Percentiles rank a stretch among this genome's conserved stretches.
Evolutionary conservation across 1,140 invertebrate genomes (phyloP).

Genomic region (Papilio dardanus): DNA sequence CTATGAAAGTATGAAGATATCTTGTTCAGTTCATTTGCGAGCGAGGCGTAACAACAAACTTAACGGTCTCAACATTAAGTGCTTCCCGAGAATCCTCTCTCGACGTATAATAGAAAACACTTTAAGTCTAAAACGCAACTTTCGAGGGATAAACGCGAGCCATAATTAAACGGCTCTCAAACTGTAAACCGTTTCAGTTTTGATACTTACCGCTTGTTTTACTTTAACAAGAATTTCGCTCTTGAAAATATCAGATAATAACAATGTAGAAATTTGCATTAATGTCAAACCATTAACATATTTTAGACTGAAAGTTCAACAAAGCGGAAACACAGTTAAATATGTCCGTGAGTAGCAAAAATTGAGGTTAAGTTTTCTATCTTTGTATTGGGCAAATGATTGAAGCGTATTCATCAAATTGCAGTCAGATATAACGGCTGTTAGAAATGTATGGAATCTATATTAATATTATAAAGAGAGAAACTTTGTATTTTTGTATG

Average conservation of each 20-base stretch:
- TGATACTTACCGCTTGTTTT: conserved; percentile 13
- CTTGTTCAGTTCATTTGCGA: conserved; percentile 24
- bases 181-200: conserved; percentile 15
- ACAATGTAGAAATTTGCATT: not conserved
- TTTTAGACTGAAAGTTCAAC: not conserved
- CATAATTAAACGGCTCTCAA: conserved; percentile 23
- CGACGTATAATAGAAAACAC: conserved; percentile 13
- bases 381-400: too few species aligned
- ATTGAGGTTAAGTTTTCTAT: too few species aligned
- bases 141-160: conserved; percentile 22
- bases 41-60: conserved; percentile 21
- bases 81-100: not conserved
- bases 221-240: not conserved
- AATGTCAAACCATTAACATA: not conserved
- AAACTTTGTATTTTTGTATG: too few species aligned
- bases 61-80: conserved; percentile 9
- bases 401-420: too few species aligned
- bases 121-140: conserved; percentile 27
- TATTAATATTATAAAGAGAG: too few species aligned
- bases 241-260: conserved; percentile 14
- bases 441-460: too few species aligned
- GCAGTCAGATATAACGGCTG: too few species aligned
- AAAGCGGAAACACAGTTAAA: not conserved
- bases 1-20: conserved; percentile 4
- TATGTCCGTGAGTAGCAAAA: not conserved